These are phyloP conservation scores for Eolophus roseicapilla DNA, from an alignment of 2,113 vertebrate genomes.

Conservation along the genomic window DNA sequence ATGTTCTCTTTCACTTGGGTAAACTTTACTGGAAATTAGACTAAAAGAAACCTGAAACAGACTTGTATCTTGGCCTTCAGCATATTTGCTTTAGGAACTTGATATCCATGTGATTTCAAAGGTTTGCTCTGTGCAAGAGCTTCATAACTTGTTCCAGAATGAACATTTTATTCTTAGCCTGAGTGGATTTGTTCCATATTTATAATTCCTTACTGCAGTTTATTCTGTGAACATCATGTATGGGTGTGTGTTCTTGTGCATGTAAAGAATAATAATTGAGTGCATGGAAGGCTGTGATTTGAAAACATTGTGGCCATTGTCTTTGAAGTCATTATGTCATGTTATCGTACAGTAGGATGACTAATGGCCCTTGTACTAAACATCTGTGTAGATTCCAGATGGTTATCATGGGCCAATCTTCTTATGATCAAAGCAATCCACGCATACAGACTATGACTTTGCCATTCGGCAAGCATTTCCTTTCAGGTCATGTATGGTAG, in stretches of 20 bases:
- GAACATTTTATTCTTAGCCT: neutral
- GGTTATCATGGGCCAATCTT: neutral
- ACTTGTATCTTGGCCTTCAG: neutral
- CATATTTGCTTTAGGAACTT: slow-evolving; percentile 3
- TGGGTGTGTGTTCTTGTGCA: neutral
- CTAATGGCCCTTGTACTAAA: neutral
- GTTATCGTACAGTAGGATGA: neutral
- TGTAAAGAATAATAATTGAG: neutral
- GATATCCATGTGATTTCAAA: neutral
- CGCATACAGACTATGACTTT: neutral
- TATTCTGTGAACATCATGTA: neutral
- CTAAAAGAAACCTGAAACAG: neutral
- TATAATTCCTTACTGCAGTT: neutral
- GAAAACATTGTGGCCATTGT: neutral
- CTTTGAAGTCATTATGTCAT: neutral
- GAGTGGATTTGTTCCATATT: neutral
- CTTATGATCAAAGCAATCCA: neutral
- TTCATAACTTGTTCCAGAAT: neutral
- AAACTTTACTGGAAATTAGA: neutral
- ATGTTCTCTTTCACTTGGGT: neutral
- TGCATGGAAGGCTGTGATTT: neutral
- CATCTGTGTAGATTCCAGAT: neutral
- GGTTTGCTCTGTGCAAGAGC: neutral
- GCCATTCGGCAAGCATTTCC: neutral
- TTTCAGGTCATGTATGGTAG: neutral